Conservation (phyloP, 2,888 invertebrate genomes). For the Isoperla grammatica region DNA sequence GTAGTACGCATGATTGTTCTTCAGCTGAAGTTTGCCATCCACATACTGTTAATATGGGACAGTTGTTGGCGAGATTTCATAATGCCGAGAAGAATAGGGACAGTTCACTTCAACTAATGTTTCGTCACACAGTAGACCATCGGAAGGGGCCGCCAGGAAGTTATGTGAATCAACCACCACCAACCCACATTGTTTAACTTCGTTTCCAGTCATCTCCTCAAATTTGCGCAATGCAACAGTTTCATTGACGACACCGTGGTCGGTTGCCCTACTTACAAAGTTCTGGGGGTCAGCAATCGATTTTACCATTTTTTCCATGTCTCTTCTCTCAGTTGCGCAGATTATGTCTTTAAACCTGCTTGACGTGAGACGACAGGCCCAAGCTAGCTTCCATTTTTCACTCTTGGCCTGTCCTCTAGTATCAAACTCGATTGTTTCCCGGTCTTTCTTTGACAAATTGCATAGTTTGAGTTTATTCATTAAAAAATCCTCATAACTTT, state of each 20-base stretch:
- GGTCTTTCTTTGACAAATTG: background rate
- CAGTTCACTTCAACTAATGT: constrained; percentile 28
- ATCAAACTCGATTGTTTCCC: background rate
- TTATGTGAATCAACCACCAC: constrained; percentile 4
- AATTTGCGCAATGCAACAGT: constrained; percentile 18
- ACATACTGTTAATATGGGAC: constrained; percentile 24
- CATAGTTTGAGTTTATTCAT: background rate
- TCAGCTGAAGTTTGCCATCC: constrained; percentile 21
- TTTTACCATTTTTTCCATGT: constrained; percentile 2
- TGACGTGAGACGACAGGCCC: background rate
- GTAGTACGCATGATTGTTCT: constrained; percentile 23
- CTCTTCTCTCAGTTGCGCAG: background rate
- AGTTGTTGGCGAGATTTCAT: constrained; percentile 21
- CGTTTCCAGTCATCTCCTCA: constrained; percentile 7
- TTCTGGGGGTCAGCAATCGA: background rate
- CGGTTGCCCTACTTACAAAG: constrained; percentile 8
- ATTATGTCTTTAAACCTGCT: background rate
- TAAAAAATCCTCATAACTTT: background rate
- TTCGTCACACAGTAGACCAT: constrained; percentile 23
- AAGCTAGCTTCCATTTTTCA: background rate
- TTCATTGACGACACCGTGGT: constrained; percentile 26
- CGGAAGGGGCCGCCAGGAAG: constrained; percentile 27
- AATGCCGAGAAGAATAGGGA: constrained; percentile 18
- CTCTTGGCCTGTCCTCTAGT: constrained; percentile 1
- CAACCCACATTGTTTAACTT: constrained; percentile 15